These are phyloP conservation scores for Scytalopus superciliaris DNA, from an alignment of 2,113 vertebrate genomes.

Conservation along the genomic window DNA sequence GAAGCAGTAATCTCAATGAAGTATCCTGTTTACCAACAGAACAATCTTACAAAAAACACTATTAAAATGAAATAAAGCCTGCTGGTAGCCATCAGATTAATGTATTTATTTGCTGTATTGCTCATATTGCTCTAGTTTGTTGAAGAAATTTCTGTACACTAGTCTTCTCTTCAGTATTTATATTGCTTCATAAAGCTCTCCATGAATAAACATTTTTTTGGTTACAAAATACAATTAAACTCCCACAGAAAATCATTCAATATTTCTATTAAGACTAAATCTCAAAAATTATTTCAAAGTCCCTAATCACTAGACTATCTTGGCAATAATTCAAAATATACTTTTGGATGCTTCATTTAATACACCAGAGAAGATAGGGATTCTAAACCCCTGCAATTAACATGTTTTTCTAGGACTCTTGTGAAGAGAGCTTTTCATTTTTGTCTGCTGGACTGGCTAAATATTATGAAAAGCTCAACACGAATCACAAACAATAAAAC, in stretches of 20 bases:
- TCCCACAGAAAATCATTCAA: not conserved
- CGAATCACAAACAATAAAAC: not conserved
- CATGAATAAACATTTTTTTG: not conserved
- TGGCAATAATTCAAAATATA: not conserved
- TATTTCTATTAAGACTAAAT: not conserved
- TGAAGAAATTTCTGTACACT: not conserved
- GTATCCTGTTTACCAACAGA: not conserved
- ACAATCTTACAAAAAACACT: not conserved
- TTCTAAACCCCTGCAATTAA: not conserved
- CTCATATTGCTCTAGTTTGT: not conserved
- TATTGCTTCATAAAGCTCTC: not conserved
- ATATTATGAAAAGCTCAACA: not conserved
- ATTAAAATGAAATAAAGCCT: not conserved
- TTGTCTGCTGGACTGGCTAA: not conserved
- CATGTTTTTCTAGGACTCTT: not conserved
- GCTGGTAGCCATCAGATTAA: not conserved
- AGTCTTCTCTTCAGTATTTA: not conserved
- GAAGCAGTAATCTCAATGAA: not conserved
- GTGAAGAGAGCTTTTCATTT: not conserved
- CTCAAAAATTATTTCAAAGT: rapidly evolving
- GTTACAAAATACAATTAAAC: not conserved
- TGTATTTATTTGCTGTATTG: not conserved
- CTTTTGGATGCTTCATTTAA: not conserved
- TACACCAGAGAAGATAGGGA: not conserved
- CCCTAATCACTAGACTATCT: not conserved